Percentiles rank a stretch among this genome's conserved stretches.
These are phyloP conservation scores for Procavia capensis DNA, from an alignment of 2,113 vertebrate genomes.

Conservation along the genomic window DNA sequence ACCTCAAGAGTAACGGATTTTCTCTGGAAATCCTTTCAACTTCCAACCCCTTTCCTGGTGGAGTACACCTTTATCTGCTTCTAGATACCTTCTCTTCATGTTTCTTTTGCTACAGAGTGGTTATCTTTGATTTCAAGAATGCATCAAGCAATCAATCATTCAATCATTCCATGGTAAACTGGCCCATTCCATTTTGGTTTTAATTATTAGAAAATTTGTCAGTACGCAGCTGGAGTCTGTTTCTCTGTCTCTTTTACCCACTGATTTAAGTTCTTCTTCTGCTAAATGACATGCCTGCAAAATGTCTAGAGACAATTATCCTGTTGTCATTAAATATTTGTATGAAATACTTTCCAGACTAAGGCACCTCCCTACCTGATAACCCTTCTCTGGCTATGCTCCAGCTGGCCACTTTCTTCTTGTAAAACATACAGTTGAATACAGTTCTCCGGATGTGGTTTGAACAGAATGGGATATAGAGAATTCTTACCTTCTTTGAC, in stretches of 20 bases:
- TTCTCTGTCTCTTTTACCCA: not conserved
- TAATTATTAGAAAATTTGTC: slow-evolving; percentile 20
- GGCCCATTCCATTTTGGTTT: not conserved
- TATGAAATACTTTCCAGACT: not conserved
- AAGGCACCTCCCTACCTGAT: not conserved
- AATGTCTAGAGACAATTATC: not conserved
- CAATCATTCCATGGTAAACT: not conserved
- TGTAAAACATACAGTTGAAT: not conserved
- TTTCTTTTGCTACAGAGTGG: not conserved
- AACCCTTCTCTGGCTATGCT: not conserved
- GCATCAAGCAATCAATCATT: not conserved
- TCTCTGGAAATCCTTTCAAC: not conserved
- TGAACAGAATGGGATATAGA: not conserved
- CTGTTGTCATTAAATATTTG: not conserved
- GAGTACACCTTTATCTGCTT: not conserved
- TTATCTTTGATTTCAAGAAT: slow-evolving; percentile 16
- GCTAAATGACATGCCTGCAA: not conserved
- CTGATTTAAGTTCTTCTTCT: not conserved
- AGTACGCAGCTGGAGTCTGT: not conserved
- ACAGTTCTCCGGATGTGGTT: not conserved
- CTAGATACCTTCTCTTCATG: not conserved
- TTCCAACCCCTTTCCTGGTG: not conserved
- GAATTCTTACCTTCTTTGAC: not conserved
- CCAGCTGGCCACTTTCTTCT: not conserved
- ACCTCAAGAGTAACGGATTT: not conserved